Base-by-base conservation (phyloP, 1,140 invertebrate genomes). In the Camponotus floridanus region DNA sequence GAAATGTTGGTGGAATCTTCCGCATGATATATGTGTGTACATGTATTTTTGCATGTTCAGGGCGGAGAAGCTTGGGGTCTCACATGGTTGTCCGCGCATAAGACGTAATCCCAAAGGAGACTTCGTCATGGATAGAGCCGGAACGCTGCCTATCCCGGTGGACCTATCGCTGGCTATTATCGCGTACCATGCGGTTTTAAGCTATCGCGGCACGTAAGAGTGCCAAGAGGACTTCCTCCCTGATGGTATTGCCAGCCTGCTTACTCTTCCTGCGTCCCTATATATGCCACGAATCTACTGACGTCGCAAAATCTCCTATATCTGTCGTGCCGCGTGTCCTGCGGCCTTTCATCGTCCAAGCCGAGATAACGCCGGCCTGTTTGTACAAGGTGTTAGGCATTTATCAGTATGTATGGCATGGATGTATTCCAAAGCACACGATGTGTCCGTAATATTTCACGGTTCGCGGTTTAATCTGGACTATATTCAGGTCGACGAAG, bases 161-260 rank as follows among this genome's bases (percentile, higher is more conserved):
- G 87, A 91, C 90, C 90, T 93, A 94, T 94, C 94, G 91, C 80
- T 90, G 67, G 76, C 88, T 88, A 93, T 94, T 94, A 94, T 94
- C 92, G 92, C 92, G 84, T 87, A 91, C 86, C 91, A 91, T 88
- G 93, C 91, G 94, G 91, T 94, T 93, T 93, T 91, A 89, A 92
- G 87, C 89, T 90, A 91, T 92, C 89, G 87, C 85, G 57, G 42
- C 51, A 85, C 61, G 71, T 84, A 89, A 86, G 68, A 87, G 65
- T 86, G 42, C 59, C 76, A 62, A 59, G 68, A 81, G 84, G 73
- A 83, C 74, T 91, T 90, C 83, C 61, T 80, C 36, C 39, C 68
- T 48, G 31, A 61, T 51, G 57, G 39, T 76, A 80, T 84, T 86
- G 13, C 86, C 83, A 87, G 76, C 59, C 80, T 70, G 48, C 86